Percentiles rank a stretch among this genome's conserved stretches.
Conservation (phyloP, 2,113 vertebrate species). For the Nothocercus nigrocapillus region DNA sequence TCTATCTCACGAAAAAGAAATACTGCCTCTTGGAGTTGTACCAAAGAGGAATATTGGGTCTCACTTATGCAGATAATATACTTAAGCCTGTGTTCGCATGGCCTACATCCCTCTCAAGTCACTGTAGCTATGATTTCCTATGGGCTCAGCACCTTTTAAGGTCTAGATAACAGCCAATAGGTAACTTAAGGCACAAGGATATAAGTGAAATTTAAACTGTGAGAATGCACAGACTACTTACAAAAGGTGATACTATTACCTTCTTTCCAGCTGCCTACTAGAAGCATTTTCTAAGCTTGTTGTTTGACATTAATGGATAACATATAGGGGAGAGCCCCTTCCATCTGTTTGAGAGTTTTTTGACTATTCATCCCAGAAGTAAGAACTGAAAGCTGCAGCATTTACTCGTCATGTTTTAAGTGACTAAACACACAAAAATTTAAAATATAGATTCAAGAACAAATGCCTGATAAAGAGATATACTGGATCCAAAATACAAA, state of each 20-base stretch:
- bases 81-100: background rate
- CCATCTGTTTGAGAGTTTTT: slow-evolving; percentile 16
- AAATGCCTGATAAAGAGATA: slow-evolving; percentile 37
- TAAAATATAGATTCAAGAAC: slow-evolving; percentile 43
- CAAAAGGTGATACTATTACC: slow-evolving; percentile 50
- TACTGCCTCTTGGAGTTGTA: background rate
- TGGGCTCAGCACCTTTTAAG: background rate
- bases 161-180: background rate
- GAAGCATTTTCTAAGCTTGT: slow-evolving; percentile 45
- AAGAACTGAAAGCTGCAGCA: slow-evolving; percentile 24
- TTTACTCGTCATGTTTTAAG: slow-evolving; percentile 33
- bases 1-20: slow-evolving; percentile 5
- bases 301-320: slow-evolving; percentile 65
- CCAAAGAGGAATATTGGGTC: background rate
- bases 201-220: slow-evolving; percentile 34
- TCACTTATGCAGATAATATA: background rate
- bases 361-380: slow-evolving; percentile 39
- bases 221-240: slow-evolving; percentile 4
- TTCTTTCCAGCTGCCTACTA: slow-evolving; percentile 45
- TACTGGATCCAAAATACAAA: slow-evolving; percentile 39
- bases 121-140: background rate
- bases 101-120: background rate
- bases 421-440: background rate
- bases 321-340: slow-evolving; percentile 9
- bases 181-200: slow-evolving; percentile 10